These are phyloP conservation scores for Drosophila trapezifrons DNA, from an alignment of 1,140 invertebrate genomes.

Conservation along the genomic window DNA sequence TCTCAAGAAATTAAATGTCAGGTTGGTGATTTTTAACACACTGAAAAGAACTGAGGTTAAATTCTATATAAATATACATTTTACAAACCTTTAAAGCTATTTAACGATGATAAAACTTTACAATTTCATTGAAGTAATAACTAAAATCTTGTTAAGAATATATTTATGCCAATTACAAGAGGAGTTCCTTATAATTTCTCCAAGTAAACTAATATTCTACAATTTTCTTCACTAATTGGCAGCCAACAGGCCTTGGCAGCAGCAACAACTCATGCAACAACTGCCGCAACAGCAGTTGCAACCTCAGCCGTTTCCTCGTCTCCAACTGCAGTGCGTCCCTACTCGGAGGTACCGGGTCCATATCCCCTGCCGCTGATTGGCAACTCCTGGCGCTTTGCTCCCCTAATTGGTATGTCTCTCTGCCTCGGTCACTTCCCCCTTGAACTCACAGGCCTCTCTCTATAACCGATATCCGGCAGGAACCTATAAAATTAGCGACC, in stretches of 20 bases:
- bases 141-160: no score
- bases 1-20: constrained; percentile 49
- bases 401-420: constrained; percentile 86
- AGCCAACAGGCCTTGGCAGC: constrained; percentile 15
- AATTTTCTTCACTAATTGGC: constrained; percentile 34
- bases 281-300: constrained; percentile 2
- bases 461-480: constrained; percentile 84
- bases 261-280: constrained; percentile 11
- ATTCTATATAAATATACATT: neutral
- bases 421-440: neutral
- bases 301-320: constrained; percentile 11
- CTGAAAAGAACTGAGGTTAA: neutral
- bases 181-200: no score
- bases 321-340: constrained; percentile 84
- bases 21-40: constrained; percentile 38
- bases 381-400: constrained; percentile 92
- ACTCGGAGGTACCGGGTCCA: constrained; percentile 90
- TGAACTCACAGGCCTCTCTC: neutral
- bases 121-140: neutral
- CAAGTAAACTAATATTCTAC: neutral
- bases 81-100: neutral
- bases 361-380: constrained; percentile 90
- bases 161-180: no score
- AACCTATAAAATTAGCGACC: constrained; percentile 89
- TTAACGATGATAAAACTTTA: neutral